Conservation (phyloP, 2,113 vertebrate genomes). For the Hyperoodon ampullatus region DNA sequence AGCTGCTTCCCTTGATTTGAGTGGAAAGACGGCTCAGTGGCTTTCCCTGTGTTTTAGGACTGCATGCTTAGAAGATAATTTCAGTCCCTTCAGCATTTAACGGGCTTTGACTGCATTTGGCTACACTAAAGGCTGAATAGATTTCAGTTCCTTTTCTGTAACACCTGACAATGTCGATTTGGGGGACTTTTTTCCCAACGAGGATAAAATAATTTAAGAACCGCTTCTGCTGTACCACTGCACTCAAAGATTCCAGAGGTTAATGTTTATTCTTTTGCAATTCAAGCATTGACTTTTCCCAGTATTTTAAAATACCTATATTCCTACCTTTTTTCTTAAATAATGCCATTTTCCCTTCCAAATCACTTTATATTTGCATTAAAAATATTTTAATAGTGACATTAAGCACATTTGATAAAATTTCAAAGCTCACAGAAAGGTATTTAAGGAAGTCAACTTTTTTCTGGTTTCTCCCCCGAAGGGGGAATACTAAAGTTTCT, state of each 20-base stretch:
- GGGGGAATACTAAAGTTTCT: not conserved
- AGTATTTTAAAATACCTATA: not conserved
- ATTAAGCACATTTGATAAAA: not conserved
- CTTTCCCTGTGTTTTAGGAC: not conserved
- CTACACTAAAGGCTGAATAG: not conserved
- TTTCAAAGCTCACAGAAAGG: not conserved
- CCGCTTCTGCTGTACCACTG: not conserved
- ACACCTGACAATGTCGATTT: not conserved
- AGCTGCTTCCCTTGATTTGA: not conserved
- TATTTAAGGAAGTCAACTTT: not conserved
- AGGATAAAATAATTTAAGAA: not conserved
- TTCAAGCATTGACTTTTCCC: not conserved
- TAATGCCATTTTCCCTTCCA: not conserved
- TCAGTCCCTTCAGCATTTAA: not conserved
- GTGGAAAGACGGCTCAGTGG: not conserved
- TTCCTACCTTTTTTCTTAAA: not conserved
- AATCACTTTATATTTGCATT: constrained; percentile 4
- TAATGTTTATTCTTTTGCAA: not conserved
- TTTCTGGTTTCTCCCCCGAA: not conserved
- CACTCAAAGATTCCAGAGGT: not conserved
- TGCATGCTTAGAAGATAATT: not conserved
- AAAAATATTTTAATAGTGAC: not conserved
- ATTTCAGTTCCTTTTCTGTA: not conserved
- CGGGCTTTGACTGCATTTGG: not conserved
- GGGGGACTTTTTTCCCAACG: not conserved